phyloP scores from a whole-genome alignment of 2,113 vertebrate genomes.

The Dendropsophus ebraccatus region DNA sequence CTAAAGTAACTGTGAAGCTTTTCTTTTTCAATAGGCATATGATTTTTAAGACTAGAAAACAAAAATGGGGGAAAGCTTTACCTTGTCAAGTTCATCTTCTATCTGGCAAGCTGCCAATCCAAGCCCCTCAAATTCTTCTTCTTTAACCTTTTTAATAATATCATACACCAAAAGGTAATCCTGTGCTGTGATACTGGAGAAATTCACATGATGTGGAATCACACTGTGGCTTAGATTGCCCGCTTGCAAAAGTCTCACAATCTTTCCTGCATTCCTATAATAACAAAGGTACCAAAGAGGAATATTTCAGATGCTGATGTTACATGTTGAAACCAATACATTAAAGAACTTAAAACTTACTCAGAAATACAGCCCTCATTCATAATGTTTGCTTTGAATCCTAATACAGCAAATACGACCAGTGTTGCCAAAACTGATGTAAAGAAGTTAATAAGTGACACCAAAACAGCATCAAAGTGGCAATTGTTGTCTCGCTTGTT shows the following conservation, averaged over 20 bases:
- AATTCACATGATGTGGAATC: conserved; percentile 89
- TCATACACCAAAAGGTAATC: conserved; percentile 87
- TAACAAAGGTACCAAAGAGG: conserved; percentile 60
- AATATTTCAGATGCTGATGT: neutral
- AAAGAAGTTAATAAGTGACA: conserved; percentile 98
- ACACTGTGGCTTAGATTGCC: conserved; percentile 79
- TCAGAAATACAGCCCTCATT: conserved; percentile 85
- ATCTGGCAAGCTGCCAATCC: conserved; percentile 85
- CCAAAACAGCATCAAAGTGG: conserved; percentile 96
- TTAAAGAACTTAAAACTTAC: conserved; percentile 69
- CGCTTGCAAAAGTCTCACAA: conserved; percentile 78
- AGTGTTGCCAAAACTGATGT: conserved; percentile 95
- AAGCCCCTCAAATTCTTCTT: conserved; percentile 78
- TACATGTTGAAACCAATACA: conserved; percentile 59
- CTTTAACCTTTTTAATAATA: conserved; percentile 79
- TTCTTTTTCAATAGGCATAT: too few relatives aligned
- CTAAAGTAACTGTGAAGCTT: too few relatives aligned
- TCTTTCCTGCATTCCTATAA: conserved; percentile 86
- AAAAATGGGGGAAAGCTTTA: conserved; percentile 61
- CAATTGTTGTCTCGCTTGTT: conserved; percentile 99
- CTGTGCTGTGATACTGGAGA: conserved; percentile 79
- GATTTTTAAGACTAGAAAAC: neutral
- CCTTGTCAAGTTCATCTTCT: conserved; percentile 92
- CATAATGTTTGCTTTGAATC: conserved; percentile 97
- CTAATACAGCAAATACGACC: conserved; percentile 97